Evolutionary conservation across 1,140 invertebrate genomes (phyloP), one percentile per base, ranked within the genome.

Genomic region (Meloidogyne exigua): DNA sequence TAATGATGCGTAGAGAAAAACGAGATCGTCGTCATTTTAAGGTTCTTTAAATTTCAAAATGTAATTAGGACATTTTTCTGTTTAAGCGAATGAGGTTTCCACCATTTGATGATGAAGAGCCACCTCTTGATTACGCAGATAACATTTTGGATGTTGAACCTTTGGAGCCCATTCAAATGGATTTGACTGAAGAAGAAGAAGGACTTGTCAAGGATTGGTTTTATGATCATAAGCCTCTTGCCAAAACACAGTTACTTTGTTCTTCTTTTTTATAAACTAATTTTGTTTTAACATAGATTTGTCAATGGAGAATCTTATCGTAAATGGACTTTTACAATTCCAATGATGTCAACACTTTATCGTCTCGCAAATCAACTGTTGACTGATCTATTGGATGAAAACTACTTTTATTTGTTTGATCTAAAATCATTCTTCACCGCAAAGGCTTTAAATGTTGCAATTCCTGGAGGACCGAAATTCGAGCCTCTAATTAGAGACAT

Each of bases 81-180:
- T 65, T 82, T 74, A 98, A 99, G 89, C 90, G 97, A 80, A 99
- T 99, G 97, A 91, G 97, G 82, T 99, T 99, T 88, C 97, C 97
- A 39, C 97, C 97, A 1, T 99, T 99, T 89, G 97, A 99, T 89
- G 97, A 99, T 90, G 97, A 99, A 89, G 97, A 99, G 90, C 97
- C 97, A 42, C 96, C 97, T 0, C 89, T 99, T 32, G 97, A 99
- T 90, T 99, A 99, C 89, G 95, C 96, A 44, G 97, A 99, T 88
- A 99, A 99, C 87, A 94, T 99, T 72, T 89, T 99, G 15, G 96
- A 99, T 90, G 97, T 99, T 15, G 97, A 99, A 89, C 97, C 97
- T 0, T 89, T 99, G 39, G 97, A 99, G 89, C 93, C 97, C 11
- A 99, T 99, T 87, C 96, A 99, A 89, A 98, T 99, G 88, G 96